phyloP scores from a whole-genome alignment of 2,797 vertebrate species.

The Apogon hyalosoma region DNA sequence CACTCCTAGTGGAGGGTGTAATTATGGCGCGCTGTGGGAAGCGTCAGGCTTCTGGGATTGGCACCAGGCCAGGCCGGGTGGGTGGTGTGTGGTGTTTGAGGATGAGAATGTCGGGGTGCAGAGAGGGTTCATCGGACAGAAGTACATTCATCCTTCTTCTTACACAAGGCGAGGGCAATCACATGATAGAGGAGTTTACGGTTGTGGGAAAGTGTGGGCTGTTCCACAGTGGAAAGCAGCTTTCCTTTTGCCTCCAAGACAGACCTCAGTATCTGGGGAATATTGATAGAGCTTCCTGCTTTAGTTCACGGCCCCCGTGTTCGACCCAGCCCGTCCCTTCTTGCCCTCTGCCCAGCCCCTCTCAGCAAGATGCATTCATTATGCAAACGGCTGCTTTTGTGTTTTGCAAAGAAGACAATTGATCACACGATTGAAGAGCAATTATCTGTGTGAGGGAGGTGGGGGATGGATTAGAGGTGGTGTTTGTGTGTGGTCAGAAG shows the following conservation, averaged over 20 bases:
- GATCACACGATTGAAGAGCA: conserved; percentile 78
- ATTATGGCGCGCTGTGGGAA: conserved; percentile 68
- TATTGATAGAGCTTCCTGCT: conserved; percentile 74
- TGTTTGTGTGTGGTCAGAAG: conserved; percentile 30
- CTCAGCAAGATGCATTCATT: conserved; percentile 81
- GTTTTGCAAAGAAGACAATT: conserved; percentile 75
- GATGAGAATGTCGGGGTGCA: conserved; percentile 25
- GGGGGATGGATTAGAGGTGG: conserved; percentile 14
- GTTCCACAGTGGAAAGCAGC: conserved; percentile 26
- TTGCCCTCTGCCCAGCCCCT: conserved; percentile 49
- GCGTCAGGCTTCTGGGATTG: conserved; percentile 46
- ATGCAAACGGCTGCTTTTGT: conserved; percentile 78
- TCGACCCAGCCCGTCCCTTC: conserved; percentile 37
- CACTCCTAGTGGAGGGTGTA: conserved; percentile 58
- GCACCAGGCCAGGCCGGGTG: conserved; percentile 37
- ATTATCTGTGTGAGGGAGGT: conserved; percentile 54
- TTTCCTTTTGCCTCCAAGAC: conserved; percentile 47
- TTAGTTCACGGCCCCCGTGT: conserved; percentile 65
- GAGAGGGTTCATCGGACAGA: conserved; percentile 30
- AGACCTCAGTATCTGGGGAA: conserved; percentile 54
- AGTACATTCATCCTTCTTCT: conserved; percentile 14
- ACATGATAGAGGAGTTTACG: conserved; percentile 29
- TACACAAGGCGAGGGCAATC: conserved; percentile 17
- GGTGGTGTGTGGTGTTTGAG: conserved; percentile 27
- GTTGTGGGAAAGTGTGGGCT: conserved; percentile 11